Evolutionary conservation across 2,113 vertebrate species (phyloP).

Genomic region (Megalops atlanticus): DNA sequence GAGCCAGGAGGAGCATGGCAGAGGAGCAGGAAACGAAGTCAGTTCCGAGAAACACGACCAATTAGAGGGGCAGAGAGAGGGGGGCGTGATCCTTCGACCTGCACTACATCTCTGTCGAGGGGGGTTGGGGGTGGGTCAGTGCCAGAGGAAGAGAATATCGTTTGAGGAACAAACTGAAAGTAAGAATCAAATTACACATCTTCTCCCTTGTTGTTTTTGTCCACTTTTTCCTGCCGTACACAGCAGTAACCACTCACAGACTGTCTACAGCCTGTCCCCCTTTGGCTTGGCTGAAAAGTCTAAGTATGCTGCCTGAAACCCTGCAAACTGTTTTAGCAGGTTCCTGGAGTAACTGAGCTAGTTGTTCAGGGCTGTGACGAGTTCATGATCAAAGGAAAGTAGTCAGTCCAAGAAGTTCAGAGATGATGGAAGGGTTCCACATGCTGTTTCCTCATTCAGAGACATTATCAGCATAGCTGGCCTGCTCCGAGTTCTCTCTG

Average conservation of each 20-base stretch:
- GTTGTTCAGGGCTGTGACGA: neutral
- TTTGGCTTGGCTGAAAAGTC: neutral
- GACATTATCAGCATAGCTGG: neutral
- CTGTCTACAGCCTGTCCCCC: neutral
- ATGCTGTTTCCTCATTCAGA: neutral
- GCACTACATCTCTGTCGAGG: neutral
- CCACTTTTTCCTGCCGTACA: slow-evolving; percentile 7
- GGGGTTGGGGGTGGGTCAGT: slow-evolving; percentile 45
- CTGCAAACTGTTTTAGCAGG: neutral
- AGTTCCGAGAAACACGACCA: slow-evolving; percentile 33
- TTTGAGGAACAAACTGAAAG: slow-evolving; percentile 58
- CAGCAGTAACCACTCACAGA: slow-evolving; percentile 3
- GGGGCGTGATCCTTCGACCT: slow-evolving; percentile 48
- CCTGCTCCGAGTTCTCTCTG: neutral
- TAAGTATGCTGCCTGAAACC: neutral
- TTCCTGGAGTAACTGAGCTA: neutral
- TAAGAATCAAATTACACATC: slow-evolving; percentile 64
- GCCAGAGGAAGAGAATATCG: slow-evolving; percentile 34
- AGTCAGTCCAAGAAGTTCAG: too few relatives aligned
- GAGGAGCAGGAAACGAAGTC: slow-evolving; percentile 64
- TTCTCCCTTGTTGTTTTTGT: slow-evolving; percentile 30
- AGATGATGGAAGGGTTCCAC: too few relatives aligned
- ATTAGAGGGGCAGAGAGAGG: slow-evolving; percentile 33
- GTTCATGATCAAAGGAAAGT: too few relatives aligned
- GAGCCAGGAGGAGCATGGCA: slow-evolving; percentile 45